phyloP scores from a whole-genome alignment of 1,140 invertebrate species.

The Trachymyrmex cornetzi region DNA sequence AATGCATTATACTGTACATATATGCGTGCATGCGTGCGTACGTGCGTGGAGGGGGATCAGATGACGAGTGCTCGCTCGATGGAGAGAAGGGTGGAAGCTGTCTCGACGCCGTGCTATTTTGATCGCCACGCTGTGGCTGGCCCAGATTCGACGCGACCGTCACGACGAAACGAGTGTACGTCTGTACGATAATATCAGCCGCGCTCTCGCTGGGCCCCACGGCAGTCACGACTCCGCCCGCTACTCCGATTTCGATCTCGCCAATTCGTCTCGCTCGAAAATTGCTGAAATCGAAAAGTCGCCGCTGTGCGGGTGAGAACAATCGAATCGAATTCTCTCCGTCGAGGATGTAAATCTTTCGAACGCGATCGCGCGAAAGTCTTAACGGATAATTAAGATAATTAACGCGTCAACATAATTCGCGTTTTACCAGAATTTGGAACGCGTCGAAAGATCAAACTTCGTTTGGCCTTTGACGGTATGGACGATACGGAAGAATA shows the following conservation, averaged over 20 bases:
- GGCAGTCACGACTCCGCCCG: too few relatives aligned
- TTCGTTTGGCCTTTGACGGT: not conserved
- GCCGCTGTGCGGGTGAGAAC: not conserved
- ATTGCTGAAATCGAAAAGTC: not conserved
- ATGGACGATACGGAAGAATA: not conserved
- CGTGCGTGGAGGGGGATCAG: not conserved
- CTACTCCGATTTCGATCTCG: too few relatives aligned
- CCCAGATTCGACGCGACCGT: conserved; percentile 82
- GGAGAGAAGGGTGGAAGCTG: conserved; percentile 60
- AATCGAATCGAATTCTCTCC: not conserved
- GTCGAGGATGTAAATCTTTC: not conserved
- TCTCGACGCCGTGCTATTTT: conserved; percentile 83
- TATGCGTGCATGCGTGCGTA: not conserved
- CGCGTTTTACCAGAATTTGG: not conserved
- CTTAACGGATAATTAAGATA: not conserved
- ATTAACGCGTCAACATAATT: not conserved
- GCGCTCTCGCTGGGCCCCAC: conserved; percentile 52
- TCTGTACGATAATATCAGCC: conserved; percentile 24
- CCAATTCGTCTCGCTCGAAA: not conserved
- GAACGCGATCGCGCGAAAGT: not conserved
- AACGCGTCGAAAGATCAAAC: not conserved
- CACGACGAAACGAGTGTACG: conserved; percentile 7
- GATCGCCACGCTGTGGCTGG: conserved; percentile 80
- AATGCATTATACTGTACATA: not conserved
- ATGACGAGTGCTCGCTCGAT: conserved; percentile 42